A percentile compares a stretch with the other conserved stretches of the same genome.
phyloP scores from a whole-genome alignment of 2,797 vertebrate species.

The Threskiornis aethiopicus region DNA sequence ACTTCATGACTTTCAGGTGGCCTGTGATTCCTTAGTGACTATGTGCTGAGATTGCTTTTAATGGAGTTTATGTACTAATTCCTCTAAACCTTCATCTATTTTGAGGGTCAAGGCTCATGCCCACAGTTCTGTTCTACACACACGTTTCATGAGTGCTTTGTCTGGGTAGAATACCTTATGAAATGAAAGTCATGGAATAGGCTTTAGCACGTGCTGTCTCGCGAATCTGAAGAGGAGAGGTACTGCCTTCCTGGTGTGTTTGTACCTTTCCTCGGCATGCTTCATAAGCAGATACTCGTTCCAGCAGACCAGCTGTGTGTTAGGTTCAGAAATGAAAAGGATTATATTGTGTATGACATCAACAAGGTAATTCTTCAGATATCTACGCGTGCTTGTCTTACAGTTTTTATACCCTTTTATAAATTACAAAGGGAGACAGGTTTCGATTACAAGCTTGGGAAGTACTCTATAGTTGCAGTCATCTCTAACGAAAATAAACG shows the following conservation, averaged over 20 bases:
- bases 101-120: neutral
- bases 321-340: neutral
- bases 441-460: neutral
- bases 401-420: neutral
- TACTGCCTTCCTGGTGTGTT: neutral
- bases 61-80: neutral
- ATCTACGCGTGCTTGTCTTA: neutral
- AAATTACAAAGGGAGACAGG: neutral
- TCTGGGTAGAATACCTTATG: neutral
- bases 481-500: neutral
- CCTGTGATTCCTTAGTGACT: neutral
- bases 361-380: neutral
- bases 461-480: neutral
- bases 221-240: accelerated
- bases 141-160: accelerated
- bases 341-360: neutral
- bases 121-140: neutral
- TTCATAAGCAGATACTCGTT: neutral
- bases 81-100: neutral
- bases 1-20: neutral
- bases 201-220: accelerated
- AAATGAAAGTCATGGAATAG: accelerated
- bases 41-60: neutral
- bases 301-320: neutral
- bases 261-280: neutral